These are phyloP conservation scores for Rhodophaea formosa DNA, from an alignment of 2,888 invertebrate species.

Conservation along the genomic window DNA sequence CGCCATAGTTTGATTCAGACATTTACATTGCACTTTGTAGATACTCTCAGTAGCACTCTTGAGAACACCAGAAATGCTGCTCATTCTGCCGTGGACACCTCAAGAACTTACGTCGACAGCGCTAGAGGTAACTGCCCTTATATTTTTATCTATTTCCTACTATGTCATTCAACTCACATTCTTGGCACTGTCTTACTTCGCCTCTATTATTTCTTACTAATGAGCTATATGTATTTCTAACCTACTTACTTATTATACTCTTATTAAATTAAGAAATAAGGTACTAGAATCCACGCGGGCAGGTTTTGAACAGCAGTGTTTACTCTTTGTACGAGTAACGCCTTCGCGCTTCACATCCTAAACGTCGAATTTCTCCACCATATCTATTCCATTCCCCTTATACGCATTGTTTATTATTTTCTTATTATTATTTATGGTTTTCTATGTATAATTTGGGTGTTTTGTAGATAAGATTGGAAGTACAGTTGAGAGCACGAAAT, in stretches of 20 bases:
- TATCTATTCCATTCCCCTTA: no score
- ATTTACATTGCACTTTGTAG: constrained; percentile 42
- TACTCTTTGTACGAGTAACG: no score
- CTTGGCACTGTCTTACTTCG: constrained; percentile 21
- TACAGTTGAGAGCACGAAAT: constrained; percentile 41
- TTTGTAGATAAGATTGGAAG: constrained; percentile 17
- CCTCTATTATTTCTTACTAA: constrained; percentile 2
- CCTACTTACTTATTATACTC: neutral
- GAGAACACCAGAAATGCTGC: constrained; percentile 50
- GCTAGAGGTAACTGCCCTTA: constrained; percentile 49
- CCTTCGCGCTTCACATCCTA: no score
- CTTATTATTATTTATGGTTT: no score
- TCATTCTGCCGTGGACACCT: constrained; percentile 48
- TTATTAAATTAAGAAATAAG: no score
- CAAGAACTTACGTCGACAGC: constrained; percentile 47
- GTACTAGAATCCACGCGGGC: no score
- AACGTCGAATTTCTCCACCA: no score
- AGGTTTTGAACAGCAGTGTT: no score
- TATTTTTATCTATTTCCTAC: constrained; percentile 22
- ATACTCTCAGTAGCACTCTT: constrained; percentile 49
- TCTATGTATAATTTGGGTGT: neutral
- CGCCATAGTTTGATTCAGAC: no score
- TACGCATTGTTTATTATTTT: no score
- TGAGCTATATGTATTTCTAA: no score
- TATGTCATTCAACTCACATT: constrained; percentile 18